These are phyloP conservation scores for Drosophila infuscata DNA, from an alignment of 2,888 invertebrate species.

Conservation along the genomic window DNA sequence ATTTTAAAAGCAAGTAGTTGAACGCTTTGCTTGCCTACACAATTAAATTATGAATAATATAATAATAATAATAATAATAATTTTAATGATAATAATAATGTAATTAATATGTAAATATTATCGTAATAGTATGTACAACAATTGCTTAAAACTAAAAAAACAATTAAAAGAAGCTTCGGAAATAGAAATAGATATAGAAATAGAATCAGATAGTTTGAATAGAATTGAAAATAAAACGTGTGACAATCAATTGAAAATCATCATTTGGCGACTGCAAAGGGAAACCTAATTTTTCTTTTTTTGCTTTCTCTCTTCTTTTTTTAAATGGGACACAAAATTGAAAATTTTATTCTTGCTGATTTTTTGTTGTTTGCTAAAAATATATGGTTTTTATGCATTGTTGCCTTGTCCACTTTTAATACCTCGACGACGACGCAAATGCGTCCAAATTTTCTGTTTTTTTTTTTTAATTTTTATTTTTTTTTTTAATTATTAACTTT, in stretches of 20 bases:
- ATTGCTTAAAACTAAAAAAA: constrained; percentile 75
- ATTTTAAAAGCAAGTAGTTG: constrained; percentile 75
- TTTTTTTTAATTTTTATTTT: constrained; percentile 37
- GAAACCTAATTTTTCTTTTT: constrained; percentile 23
- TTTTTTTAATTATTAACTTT: constrained; percentile 75
- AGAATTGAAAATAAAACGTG: constrained; percentile 15
- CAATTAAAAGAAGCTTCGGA: constrained; percentile 48
- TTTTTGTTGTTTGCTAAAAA: constrained; percentile 46
- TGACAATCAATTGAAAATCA: constrained; percentile 31
- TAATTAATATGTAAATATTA: constrained; percentile 40
- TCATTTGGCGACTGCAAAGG: constrained; percentile 29
- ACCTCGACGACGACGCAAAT: constrained; percentile 45
- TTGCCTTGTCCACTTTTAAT: constrained; percentile 38
- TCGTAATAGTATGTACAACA: constrained; percentile 67
- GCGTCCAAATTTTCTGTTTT: constrained; percentile 18
- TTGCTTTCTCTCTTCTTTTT: not conserved
- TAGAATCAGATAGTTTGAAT: constrained; percentile 7
- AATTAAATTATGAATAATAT: constrained; percentile 45
- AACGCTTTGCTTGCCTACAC: constrained; percentile 55
- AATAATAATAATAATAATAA: constrained; percentile 59
- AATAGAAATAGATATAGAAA: constrained; percentile 4
- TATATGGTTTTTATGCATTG: constrained; percentile 34
- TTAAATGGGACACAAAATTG: not conserved
- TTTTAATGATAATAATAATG: constrained; percentile 56
- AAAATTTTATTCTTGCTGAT: constrained; percentile 30